Evolutionary conservation across 2,888 invertebrate genomes (phyloP), one percentile per base, ranked within the genome.

Genomic region (Chesias legatella): DNA sequence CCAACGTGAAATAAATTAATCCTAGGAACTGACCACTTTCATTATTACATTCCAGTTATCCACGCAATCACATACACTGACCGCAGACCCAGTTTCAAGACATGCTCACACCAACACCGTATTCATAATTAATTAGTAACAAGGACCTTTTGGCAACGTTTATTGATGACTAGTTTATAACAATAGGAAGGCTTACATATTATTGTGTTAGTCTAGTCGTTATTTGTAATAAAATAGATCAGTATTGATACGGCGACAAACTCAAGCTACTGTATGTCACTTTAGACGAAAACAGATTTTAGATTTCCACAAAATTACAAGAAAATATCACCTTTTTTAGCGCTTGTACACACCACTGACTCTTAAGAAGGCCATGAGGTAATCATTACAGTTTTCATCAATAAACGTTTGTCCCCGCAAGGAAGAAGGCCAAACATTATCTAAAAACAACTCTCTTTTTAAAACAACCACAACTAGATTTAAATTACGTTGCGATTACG

Each of bases 21-120:
- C 47, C 51, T 43, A 65, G 62, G 62, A 68, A 67, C 63, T 53
- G 50, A 49, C 52, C 51, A 51, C 51, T 51, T 55, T 53, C 55
- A 57, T 53, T 35, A 32, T 32, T 49, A 57, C 46, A 30, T 25
- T 27, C 27, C 46, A 46, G 28, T 33, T 17, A 7, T 34, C 29
- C 24, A 26, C 31, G 33, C 21, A 9, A 33, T 28, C 11, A 17
- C 43, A 56, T 56, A 58, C 53, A 53, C 55, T 50, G 54, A 53
- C 52, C 48, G 43, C 53, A 38, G 47, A 48, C 56, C 57, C 58
- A 56, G 60, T 54, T 61, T 56, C 51, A 55, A 63, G 59, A 54
- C 56, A 62, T 52, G 44, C 42, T 41, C 43, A 53, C 33, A 43
- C 45, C 48, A 46, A 50, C 44, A 47, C 32, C 32, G 26, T 24